Percentiles rank a stretch among this genome's conserved stretches.
phyloP scores from a whole-genome alignment of 2,113 vertebrate species.

The Chionomys nivalis region DNA sequence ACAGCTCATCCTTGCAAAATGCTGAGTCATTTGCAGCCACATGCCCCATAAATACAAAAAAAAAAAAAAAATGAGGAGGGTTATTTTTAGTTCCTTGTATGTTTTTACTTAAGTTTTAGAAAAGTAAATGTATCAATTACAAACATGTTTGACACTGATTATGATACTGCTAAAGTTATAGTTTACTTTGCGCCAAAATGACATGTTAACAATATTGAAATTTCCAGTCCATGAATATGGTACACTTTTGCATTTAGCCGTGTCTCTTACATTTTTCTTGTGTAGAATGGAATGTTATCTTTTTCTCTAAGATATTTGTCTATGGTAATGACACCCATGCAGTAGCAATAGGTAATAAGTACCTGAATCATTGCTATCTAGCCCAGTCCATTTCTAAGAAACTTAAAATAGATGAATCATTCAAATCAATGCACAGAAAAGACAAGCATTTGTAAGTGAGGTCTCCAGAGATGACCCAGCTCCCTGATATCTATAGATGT shows the following conservation, averaged over 20 bases:
- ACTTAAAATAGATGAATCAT: not conserved
- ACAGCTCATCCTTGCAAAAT: fast-evolving
- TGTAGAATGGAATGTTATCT: not conserved
- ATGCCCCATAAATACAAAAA: not conserved
- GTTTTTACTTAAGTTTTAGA: not conserved
- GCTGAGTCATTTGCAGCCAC: no score
- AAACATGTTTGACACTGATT: not conserved
- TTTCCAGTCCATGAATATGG: constrained; percentile 9
- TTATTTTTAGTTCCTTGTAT: not conserved
- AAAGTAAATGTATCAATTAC: not conserved
- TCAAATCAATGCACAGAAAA: not conserved
- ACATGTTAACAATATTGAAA: not conserved
- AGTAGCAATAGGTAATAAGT: not conserved
- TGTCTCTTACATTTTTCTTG: not conserved
- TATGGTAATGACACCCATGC: not conserved
- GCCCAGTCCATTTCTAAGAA: not conserved
- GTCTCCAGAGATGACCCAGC: not conserved
- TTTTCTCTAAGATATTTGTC: not conserved
- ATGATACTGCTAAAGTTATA: not conserved
- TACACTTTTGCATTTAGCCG: not conserved
- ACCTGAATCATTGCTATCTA: not conserved
- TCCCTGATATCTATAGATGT: not conserved
- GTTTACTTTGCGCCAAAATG: not conserved
- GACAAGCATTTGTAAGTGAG: not conserved
- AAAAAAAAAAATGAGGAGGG: not conserved